Conservation (phyloP, 2,797 vertebrate genomes). For the Avahi laniger region DNA sequence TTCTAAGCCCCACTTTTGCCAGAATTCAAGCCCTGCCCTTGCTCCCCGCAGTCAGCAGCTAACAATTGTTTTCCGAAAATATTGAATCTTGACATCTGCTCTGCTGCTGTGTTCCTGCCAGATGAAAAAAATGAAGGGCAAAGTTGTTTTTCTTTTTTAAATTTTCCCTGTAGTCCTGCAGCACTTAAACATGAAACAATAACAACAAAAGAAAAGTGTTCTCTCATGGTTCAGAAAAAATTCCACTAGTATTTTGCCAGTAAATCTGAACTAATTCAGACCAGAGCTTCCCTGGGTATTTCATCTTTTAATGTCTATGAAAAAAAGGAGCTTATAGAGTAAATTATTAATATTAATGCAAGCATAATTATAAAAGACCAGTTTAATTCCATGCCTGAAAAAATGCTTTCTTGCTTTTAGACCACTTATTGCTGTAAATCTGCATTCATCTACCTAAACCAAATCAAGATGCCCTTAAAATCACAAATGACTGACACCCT, state of each 20-base stretch:
- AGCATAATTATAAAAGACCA: not conserved
- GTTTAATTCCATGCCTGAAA: not conserved
- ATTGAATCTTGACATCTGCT: slow-evolving; percentile 65
- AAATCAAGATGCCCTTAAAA: too few relatives aligned
- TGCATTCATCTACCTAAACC: too few relatives aligned
- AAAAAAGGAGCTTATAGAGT: not conserved
- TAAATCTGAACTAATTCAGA: not conserved
- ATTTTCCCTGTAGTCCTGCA: not conserved
- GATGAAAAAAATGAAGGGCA: slow-evolving; percentile 48
- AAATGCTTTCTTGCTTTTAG: too few relatives aligned
- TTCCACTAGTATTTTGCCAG: not conserved
- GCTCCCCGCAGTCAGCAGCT: slow-evolving; percentile 7
- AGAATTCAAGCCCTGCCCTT: slow-evolving; percentile 13
- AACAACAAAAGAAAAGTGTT: not conserved
- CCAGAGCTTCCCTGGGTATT: not conserved
- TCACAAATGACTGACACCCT: too few relatives aligned
- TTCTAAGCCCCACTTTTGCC: not conserved
- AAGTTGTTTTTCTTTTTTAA: not conserved
- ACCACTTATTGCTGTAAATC: too few relatives aligned
- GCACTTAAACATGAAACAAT: not conserved
- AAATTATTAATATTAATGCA: not conserved
- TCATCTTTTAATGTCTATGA: not conserved
- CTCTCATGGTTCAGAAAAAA: not conserved
- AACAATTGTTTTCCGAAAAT: slow-evolving; percentile 39
- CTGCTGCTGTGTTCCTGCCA: slow-evolving; percentile 9